These are phyloP conservation scores for Argya squamiceps DNA, from an alignment of 2,797 vertebrate genomes.

Conservation along the genomic window DNA sequence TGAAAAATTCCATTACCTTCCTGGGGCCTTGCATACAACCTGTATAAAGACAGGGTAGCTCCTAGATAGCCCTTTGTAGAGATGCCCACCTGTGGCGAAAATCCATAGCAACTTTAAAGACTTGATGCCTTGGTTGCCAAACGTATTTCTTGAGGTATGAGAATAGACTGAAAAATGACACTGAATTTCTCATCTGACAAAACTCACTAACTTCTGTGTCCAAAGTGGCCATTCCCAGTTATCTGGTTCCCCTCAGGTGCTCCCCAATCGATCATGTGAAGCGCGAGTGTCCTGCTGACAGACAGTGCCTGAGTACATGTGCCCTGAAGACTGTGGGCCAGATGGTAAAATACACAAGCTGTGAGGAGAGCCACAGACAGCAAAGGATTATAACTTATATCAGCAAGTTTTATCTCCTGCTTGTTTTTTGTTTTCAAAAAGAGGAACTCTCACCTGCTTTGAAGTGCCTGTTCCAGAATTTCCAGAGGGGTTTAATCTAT, in stretches of 20 bases:
- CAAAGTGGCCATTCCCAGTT: background rate
- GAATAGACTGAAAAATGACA: background rate
- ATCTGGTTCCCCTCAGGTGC: background rate
- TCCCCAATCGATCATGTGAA: background rate
- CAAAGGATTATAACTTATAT: conserved; percentile 25
- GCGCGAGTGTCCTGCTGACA: background rate
- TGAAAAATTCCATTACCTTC: background rate
- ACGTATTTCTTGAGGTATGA: background rate
- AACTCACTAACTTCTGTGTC: background rate
- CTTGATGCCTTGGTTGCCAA: background rate
- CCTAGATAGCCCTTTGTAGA: background rate
- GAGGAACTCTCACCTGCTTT: conserved; percentile 58
- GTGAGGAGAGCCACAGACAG: conserved; percentile 24
- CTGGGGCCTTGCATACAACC: background rate
- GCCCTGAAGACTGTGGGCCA: conserved; percentile 30
- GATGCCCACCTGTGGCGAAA: background rate
- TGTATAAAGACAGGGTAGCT: background rate
- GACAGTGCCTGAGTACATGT: background rate
- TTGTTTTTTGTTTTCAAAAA: conserved; percentile 47
- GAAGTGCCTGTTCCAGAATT: conserved; percentile 48
- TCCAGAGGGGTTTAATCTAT: conserved; percentile 47
- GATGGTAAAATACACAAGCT: conserved; percentile 44
- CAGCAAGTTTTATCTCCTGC: conserved; percentile 43
- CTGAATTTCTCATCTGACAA: background rate
- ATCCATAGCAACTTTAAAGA: background rate